Evolutionary conservation across 2,113 vertebrate species (phyloP).

Genomic region (Tinamus guttatus): DNA sequence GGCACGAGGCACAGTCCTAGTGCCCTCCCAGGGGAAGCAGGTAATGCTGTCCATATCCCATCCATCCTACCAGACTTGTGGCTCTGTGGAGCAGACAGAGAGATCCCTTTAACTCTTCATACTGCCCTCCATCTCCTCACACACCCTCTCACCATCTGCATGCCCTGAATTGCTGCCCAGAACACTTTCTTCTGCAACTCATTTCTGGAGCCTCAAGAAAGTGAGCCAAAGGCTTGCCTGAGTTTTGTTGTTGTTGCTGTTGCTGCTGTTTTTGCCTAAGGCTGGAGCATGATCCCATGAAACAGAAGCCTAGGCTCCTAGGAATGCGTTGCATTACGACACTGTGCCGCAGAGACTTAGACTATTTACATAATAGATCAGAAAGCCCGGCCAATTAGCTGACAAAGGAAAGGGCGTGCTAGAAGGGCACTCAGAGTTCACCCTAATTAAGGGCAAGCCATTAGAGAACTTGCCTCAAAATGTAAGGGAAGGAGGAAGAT

Average conservation of each 20-base stretch:
- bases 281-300: conserved; percentile 31
- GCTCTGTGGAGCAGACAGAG: background rate
- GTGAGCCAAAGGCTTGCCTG: background rate
- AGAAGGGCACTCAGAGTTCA: conserved; percentile 60
- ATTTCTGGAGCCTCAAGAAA: background rate
- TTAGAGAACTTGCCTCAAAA: conserved; percentile 1
- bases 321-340: conserved; percentile 38
- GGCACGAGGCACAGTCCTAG: background rate
- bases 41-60: background rate
- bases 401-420: conserved; percentile 43
- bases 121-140: background rate
- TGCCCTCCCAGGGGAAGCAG: background rate
- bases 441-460: conserved; percentile 27
- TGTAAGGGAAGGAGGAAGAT: background rate
- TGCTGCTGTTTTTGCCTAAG: conserved; percentile 24
- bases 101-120: background rate
- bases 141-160: background rate
- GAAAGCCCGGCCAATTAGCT: conserved; percentile 60
- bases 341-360: conserved; percentile 34
- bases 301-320: conserved; percentile 51
- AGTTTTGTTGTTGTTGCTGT: background rate
- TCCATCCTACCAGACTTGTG: background rate
- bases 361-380: conserved; percentile 63
- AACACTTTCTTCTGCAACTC: conserved; percentile 54
- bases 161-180: conserved; percentile 44